Base-by-base conservation (phyloP, 1,140 invertebrate species). In the Drosophila setifemur region DNA sequence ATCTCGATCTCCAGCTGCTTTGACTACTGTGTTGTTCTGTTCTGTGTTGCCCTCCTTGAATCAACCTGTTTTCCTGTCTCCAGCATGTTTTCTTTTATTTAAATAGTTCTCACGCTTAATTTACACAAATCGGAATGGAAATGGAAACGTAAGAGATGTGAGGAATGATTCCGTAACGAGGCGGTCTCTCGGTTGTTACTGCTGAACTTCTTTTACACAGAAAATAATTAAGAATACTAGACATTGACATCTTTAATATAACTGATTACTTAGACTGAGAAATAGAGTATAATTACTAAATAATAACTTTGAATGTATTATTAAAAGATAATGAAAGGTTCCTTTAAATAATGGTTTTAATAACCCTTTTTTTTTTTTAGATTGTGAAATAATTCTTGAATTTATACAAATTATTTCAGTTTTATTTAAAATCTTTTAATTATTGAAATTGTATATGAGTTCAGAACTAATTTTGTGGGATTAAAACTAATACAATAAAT, bases 31-130 rank as follows among this genome's bases (percentile, higher is more conserved):
- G 14, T 14, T 18, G 12, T 37, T 39, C 42, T 64, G 14, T 37
- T 5, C 2, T 29, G 3, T 55, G n/a, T 23, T 55, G 60, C 25
- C 44, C 61, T 66, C 23, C 43, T 64, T 40, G 61, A 14, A 40
- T 64, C 61, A 64, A 69, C 50, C 50, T 69, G 50, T 55, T 68
- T 74, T 58, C 50, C 63, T 40, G 48, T 58, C 37, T 48, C 53
- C 33, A 6, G 19, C 31, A 19, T 70, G n/a, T 43, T 14, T 29
- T 25, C 7, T 37, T 45, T 39, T 60, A 48, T 70, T 44, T 37
- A 44, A 57, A 45, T 73, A 45, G 72, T 85, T 85, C 81, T 85
- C 81, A 85, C 81, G 81, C 81, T 73, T 74, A 73, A 82, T 70
- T 83, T 43, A 55, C 68, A 52, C 49, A 44, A 83, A 79, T 71